These are phyloP conservation scores for Cervus canadensis DNA, from an alignment of 2,113 vertebrate species.

Conservation along the genomic window DNA sequence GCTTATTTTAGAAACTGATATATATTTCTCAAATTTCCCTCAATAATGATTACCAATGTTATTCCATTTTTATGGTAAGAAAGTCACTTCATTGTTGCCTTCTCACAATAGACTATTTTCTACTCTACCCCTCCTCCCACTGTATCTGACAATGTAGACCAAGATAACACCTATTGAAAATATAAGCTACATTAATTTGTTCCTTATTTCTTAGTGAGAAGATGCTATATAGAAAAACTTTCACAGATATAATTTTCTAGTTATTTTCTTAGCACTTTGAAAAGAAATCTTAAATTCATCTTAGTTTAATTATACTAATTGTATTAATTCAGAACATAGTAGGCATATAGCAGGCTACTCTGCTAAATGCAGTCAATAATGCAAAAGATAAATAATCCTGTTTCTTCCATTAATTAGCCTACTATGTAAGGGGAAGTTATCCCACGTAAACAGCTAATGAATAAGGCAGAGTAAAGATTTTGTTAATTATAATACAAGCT, in stretches of 20 bases:
- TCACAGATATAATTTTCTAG: not conserved
- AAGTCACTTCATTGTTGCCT: not conserved
- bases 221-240: not conserved
- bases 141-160: not conserved
- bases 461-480: not conserved
- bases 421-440: not conserved
- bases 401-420: not conserved
- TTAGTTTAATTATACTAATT: not conserved
- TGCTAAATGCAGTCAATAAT: not conserved
- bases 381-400: not conserved
- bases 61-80: not conserved
- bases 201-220: not conserved
- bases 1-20: not conserved
- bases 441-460: not conserved
- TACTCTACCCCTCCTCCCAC: rapidly evolving
- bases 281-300: not conserved
- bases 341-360: not conserved
- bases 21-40: not conserved
- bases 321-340: not conserved
- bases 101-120: not conserved
- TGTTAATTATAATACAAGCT: not conserved
- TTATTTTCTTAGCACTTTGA: not conserved
- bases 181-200: not conserved
- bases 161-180: not conserved
- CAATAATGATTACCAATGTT: not conserved